Conservation (phyloP, 2,797 vertebrate species). For the Kryptolebias ocellatus region DNA sequence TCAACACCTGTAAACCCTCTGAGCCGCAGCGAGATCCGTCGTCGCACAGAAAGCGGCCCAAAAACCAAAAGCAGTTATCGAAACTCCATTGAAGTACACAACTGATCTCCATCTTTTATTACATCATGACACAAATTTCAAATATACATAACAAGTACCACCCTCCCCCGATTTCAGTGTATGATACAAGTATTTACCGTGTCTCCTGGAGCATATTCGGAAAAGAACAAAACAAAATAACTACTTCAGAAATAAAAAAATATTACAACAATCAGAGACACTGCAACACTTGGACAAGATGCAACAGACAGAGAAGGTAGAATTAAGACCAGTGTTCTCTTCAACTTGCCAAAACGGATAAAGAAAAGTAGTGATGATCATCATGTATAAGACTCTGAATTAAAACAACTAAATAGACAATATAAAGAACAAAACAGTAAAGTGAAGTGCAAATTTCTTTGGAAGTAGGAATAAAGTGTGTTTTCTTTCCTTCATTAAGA, state of each 20-base stretch:
- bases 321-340: conserved; percentile 82
- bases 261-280: conserved; percentile 80
- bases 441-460: conserved; percentile 99
- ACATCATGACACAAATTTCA: conserved; percentile 94
- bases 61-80: conserved; percentile 11
- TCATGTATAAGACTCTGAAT: conserved; percentile 57
- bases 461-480: conserved; percentile 92
- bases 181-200: conserved; percentile 92
- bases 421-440: conserved; percentile 77
- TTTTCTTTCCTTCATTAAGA: conserved; percentile 78
- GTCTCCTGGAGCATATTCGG: conserved; percentile 80
- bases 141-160: conserved; percentile 96
- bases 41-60: neutral
- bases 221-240: conserved; percentile 71
- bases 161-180: conserved; percentile 87
- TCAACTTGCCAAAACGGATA: conserved; percentile 79
- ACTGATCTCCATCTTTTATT: conserved; percentile 92
- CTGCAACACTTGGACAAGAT: conserved; percentile 85
- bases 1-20: conserved; percentile 71
- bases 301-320: conserved; percentile 79
- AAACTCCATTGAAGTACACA: conserved; percentile 89
- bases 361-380: conserved; percentile 69
- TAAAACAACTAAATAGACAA: conserved; percentile 52
- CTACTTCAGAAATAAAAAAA: conserved; percentile 74
- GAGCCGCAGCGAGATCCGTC: conserved; percentile 20